These are phyloP conservation scores for Pygathrix nemaeus DNA, from an alignment of 2,113 vertebrate species.

Conservation along the genomic window DNA sequence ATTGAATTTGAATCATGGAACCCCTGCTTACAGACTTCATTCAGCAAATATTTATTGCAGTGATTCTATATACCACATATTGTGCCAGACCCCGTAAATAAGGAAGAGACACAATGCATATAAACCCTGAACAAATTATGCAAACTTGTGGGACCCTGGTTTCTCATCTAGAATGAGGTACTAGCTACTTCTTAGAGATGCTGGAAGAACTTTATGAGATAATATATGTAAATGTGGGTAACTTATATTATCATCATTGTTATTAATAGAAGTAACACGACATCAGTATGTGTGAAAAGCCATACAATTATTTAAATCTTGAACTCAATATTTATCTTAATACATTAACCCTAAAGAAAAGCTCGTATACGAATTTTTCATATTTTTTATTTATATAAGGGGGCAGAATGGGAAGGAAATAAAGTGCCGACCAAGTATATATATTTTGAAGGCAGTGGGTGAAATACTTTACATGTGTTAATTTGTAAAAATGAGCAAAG, in stretches of 20 bases:
- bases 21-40: not conserved
- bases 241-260: not conserved
- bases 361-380: not conserved
- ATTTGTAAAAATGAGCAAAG: slow-evolving; percentile 15
- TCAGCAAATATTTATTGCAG: not conserved
- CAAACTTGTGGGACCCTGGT: not conserved
- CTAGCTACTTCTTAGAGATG: not conserved
- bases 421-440: not conserved
- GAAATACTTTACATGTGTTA: not conserved
- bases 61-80: not conserved
- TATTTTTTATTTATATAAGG: not conserved
- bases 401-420: not conserved
- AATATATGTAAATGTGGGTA: not conserved
- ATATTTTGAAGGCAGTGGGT: not conserved
- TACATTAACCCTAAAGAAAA: not conserved
- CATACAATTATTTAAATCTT: not conserved
- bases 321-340: not conserved
- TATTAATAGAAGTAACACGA: not conserved
- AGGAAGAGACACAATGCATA: not conserved
- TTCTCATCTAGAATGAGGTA: not conserved
- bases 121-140: not conserved
- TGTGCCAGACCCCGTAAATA: not conserved
- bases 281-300: not conserved
- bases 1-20: not conserved
- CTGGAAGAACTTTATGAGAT: not conserved